Base-by-base conservation (phyloP, 1,140 invertebrate genomes). In the Asobara japonica region DNA sequence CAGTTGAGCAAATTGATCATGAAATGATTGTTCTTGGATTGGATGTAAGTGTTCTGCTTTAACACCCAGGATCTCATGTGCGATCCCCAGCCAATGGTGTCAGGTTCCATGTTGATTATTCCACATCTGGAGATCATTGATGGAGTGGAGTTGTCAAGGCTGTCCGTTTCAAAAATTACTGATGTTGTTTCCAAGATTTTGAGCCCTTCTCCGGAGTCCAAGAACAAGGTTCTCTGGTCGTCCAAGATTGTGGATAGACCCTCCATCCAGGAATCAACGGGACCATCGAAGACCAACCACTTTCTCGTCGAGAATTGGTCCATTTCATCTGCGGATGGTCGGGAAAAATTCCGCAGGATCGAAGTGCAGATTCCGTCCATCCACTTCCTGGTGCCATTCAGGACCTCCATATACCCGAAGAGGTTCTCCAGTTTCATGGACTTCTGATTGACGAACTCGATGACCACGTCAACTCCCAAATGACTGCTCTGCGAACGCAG, bases 131-230 rank as follows among this genome's bases (percentile, higher is more conserved):
- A 89, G 60, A 93, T 88, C 11, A 90, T 90, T 18, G 91, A 89
- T 64, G 92, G 93, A n/a, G 89, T 89, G 2, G 83, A 84, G 76
- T 89, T 78, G 27, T 88, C 78, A 11, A 93, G 79, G 83, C 91
- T 89, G 83, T 89, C 89, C 1, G 91, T 91, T 86, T 94, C 93
- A 83, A 94, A 92, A 36, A 94, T 90, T 64, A 93, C 83, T 51
- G 90, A 91, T 79, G 89, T 90, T 0, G 84, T 72, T n/a, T 82
- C 73, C 3, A 87, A 83, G 75, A 92, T 84, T 69, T 83, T 83
- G 74, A 94, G 90, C 69, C 90, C 91, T 83, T 94, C 92, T 41
- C 89, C 89, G 13, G 88, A 90, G 51, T 75, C 74, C 18, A 86
- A 74, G 73, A 86, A 82, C 20, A 91, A 76, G 66, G 90, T 91